These are phyloP conservation scores for Lypha dubia DNA, from an alignment of 2,888 invertebrate genomes.

Conservation along the genomic window DNA sequence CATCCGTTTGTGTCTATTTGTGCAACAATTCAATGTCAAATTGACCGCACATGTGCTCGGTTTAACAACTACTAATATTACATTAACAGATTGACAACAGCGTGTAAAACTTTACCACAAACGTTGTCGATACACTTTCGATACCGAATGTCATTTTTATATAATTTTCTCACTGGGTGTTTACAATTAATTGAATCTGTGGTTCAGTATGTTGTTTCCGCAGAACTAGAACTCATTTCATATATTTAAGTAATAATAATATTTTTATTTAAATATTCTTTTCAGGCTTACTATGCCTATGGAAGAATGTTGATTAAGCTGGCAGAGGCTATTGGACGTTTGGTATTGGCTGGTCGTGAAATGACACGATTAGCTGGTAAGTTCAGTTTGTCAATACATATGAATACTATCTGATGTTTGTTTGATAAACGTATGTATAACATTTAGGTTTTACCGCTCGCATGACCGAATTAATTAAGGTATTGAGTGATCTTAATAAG, in stretches of 20 bases:
- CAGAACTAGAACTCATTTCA: too few species aligned
- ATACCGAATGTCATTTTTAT: too few species aligned
- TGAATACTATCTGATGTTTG: neutral
- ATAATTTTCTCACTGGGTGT: too few species aligned
- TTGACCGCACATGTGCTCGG: too few species aligned
- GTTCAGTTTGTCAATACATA: neutral
- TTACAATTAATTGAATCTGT: too few species aligned
- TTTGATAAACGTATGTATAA: neutral
- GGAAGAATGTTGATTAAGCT: conserved; percentile 92
- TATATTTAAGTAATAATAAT: neutral
- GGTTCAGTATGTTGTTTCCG: too few species aligned
- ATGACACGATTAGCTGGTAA: conserved; percentile 94
- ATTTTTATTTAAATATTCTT: neutral
- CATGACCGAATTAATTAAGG: conserved; percentile 93
- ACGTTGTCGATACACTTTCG: too few species aligned
- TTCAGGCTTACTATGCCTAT: conserved; percentile 95
- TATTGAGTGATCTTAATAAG: conserved; percentile 91
- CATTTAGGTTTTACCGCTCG: conserved; percentile 90
- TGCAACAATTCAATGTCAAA: too few species aligned
- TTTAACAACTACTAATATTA: too few species aligned
- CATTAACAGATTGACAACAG: too few species aligned
- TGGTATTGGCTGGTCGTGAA: conserved; percentile 97
- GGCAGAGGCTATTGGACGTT: conserved; percentile 97
- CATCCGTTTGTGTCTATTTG: too few species aligned
- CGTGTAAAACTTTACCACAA: too few species aligned